A percentile compares a stretch with the other conserved stretches of the same genome.
phyloP scores from a whole-genome alignment of 2,797 vertebrate species.

The Amazonetta brasiliensis region DNA sequence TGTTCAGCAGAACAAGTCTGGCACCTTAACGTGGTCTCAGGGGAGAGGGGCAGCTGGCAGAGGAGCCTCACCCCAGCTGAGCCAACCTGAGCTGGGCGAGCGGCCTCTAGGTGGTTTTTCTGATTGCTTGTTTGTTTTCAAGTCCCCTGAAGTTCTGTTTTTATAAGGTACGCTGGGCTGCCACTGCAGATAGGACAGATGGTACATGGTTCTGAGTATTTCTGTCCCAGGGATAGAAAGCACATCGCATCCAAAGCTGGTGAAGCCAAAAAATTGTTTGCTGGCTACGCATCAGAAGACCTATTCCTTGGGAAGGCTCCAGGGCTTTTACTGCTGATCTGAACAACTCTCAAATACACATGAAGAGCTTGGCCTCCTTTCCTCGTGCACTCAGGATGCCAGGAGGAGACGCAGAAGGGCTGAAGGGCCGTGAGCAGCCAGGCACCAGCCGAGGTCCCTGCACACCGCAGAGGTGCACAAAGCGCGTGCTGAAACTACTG shows the following conservation, averaged over 20 bases:
- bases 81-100: background rate
- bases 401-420: background rate
- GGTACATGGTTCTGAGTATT: background rate
- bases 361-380: background rate
- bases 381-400: background rate
- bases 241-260: background rate
- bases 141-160: background rate
- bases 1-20: background rate
- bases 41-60: background rate
- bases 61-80: background rate
- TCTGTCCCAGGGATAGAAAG: background rate
- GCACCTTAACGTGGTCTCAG: background rate
- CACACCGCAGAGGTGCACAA: background rate
- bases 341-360: background rate
- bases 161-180: background rate
- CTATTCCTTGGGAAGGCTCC: background rate
- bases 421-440: background rate
- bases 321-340: background rate
- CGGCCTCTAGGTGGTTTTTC: background rate
- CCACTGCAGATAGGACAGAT: background rate
- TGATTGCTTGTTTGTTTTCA: background rate
- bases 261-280: background rate
- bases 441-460: background rate
- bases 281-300: background rate
- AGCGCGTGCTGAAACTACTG: background rate